Percentiles rank a stretch among this genome's conserved stretches.
Conservation (phyloP, 2,888 invertebrate genomes). For the Leptinotarsa juncta region DNA sequence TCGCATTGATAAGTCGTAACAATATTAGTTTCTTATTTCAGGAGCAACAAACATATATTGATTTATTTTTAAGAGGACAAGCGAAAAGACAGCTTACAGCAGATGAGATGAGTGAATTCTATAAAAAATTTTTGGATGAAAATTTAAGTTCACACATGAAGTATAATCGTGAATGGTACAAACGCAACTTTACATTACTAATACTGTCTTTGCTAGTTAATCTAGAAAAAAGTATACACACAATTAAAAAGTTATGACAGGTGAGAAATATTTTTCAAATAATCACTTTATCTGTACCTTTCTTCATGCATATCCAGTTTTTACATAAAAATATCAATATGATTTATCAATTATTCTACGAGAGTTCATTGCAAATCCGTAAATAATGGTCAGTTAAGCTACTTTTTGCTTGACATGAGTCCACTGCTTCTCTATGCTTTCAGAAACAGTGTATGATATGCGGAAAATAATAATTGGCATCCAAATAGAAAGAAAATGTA, state of each 20-base stretch:
- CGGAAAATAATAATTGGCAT: too few species aligned
- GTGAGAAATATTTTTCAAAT: neutral
- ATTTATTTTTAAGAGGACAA: constrained; percentile 50
- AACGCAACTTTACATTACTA: constrained; percentile 77
- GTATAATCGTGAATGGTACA: constrained; percentile 89
- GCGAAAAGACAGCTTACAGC: constrained; percentile 73
- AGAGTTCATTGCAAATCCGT: too few species aligned
- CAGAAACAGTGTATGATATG: too few species aligned
- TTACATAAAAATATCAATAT: too few species aligned
- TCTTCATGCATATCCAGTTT: too few species aligned
- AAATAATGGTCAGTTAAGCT: too few species aligned
- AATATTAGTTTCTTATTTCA: constrained; percentile 58
- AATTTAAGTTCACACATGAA: constrained; percentile 80
- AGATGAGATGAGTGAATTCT: constrained; percentile 90
- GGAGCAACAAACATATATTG: constrained; percentile 72
- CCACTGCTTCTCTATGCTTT: too few species aligned
- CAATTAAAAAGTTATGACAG: constrained; percentile 24
- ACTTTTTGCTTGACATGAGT: too few species aligned
- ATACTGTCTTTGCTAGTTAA: constrained; percentile 73
- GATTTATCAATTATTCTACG: too few species aligned
- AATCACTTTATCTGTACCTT: neutral
- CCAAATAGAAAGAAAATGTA: too few species aligned
- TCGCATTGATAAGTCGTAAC: too few species aligned
- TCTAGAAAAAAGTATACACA: constrained; percentile 58
- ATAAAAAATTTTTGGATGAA: constrained; percentile 85